Evolutionary conservation across 2,113 vertebrate genomes (phyloP), one percentile per base, ranked within the genome.

Genomic region (Clupea harengus): DNA sequence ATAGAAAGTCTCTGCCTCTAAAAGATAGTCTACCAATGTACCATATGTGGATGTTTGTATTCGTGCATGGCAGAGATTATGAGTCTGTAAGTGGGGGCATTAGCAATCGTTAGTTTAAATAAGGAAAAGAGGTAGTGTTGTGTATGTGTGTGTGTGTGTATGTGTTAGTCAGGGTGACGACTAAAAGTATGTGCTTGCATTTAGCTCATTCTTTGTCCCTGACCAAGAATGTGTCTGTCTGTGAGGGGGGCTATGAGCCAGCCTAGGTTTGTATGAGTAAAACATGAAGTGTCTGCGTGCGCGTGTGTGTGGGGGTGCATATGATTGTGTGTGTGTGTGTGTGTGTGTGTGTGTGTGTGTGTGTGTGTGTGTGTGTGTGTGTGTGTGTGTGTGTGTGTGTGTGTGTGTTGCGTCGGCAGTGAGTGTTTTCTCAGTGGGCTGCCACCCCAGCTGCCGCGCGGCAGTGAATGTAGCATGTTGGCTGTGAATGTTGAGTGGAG

Each of bases 401-500:
- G 60, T 64, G 60, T 25, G 8, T 11, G 64, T 67, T 25, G 89
- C 82, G 60, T 54, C 49, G 45, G 54, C 85, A 45, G 54, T n/a
- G n/a, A n/a, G n/a, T 87, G 57, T 80, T 82, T 88, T 78, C 49
- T 84, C 83, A 85, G 44, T 67, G 60, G 78, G 75, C 83, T 18
- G 82, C 49, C 81, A 82, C 78, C 90, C 88, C 89, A 22, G 75
- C 81, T 87, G 89, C 82, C 84, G 89, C 11, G 82, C 50, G 86
- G 89, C 89, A 90, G 89, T 83, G 90, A 91, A 91, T 93, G 92
- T 93, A 93, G 91, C 92, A 91, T 91, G 89, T 91, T 95, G 93
- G 92, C 95, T 95, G 93, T 94, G 93, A 95, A 95, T 93, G 92
- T 93, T 94, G 93, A 94, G 92, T 92, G 89, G 90, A 87, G 91